These are phyloP conservation scores for Creontiades dilutus DNA, from an alignment of 2,888 invertebrate genomes.

Conservation along the genomic window DNA sequence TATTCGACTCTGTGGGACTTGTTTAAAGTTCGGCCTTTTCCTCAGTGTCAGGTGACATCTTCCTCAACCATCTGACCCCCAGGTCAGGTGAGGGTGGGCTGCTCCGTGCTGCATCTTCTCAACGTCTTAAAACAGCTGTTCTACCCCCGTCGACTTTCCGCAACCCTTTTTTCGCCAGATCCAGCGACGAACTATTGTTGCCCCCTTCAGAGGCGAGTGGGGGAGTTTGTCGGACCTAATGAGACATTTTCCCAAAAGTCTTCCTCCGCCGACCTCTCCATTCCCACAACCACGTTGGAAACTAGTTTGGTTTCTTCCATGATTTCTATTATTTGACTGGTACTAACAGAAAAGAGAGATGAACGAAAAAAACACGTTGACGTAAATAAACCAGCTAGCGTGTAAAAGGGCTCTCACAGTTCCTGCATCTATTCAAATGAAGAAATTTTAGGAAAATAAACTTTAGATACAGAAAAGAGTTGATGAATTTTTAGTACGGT, in stretches of 20 bases:
- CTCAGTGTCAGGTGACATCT: not conserved
- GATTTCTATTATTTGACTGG: no score
- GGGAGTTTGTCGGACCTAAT: constrained; percentile 1
- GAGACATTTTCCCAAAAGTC: constrained; percentile 31
- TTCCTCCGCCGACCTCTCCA: not conserved
- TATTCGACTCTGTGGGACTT: not conserved
- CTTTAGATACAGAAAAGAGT: no score
- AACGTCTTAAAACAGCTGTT: constrained; percentile 12
- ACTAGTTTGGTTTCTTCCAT: not conserved
- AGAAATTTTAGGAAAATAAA: no score
- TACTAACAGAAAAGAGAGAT: no score
- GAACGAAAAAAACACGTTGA: not conserved
- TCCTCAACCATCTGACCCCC: not conserved
- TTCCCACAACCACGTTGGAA: not conserved
- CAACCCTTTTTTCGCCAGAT: not conserved
- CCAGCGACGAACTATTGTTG: not conserved
- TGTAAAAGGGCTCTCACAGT: not conserved
- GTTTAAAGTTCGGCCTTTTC: not conserved
- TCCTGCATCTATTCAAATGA: no score
- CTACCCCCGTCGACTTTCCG: not conserved
- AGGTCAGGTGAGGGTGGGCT: not conserved
- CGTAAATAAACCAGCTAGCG: not conserved
- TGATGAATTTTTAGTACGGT: no score
- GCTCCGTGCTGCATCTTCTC: not conserved
- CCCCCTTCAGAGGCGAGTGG: not conserved